Evolutionary conservation across 2,113 vertebrate species (phyloP).

Genomic region (Ptyas mucosa): DNA sequence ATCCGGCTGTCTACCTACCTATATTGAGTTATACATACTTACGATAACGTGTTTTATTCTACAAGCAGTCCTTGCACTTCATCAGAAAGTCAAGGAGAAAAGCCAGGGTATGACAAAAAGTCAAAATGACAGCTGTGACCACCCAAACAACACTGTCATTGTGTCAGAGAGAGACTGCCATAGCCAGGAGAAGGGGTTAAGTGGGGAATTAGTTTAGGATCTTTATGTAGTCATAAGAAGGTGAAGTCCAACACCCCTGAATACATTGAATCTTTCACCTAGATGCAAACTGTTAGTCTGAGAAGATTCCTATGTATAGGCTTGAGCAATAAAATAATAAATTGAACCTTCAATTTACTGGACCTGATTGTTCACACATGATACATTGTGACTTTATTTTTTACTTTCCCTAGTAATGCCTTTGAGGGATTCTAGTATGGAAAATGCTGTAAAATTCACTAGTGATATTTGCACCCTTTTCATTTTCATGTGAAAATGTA

Average conservation of each 20-base stretch:
- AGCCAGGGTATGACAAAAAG: neutral
- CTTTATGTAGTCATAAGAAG: neutral
- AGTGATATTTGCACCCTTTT: neutral
- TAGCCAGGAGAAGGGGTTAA: neutral
- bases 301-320: neutral
- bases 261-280: neutral
- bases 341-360: neutral
- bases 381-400: neutral
- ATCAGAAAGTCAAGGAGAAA: neutral
- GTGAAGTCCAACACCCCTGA: neutral
- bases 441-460: neutral
- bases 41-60: neutral
- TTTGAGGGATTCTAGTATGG: neutral
- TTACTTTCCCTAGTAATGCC: neutral
- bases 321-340: neutral
- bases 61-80: neutral
- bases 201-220: neutral
- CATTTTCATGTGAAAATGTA: conserved; percentile 3
- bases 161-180: neutral
- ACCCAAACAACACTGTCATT: neutral
- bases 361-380: neutral
- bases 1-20: neutral
- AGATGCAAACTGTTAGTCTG: neutral
- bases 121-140: neutral
- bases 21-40: neutral